phyloP scores from a whole-genome alignment of 2,888 invertebrate species.

The Theristus sp. region DNA sequence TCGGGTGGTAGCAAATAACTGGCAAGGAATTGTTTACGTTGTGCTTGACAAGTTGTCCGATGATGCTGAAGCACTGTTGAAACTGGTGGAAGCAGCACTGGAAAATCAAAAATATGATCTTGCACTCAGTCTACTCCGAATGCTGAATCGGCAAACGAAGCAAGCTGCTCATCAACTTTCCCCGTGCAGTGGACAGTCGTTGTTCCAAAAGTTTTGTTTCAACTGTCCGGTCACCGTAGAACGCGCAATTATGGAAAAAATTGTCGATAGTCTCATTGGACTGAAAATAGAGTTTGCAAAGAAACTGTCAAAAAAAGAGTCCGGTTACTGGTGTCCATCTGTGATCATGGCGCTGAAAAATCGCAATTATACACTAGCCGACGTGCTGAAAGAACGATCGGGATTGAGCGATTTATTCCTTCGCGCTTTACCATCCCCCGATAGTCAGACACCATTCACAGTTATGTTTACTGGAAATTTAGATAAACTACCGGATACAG shows the following conservation, averaged over 20 bases:
- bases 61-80: conserved; percentile 12
- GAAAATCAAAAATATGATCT: conserved; percentile 32
- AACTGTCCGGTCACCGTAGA: no score
- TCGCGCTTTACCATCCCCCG: background rate
- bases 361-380: background rate
- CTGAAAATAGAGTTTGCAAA: background rate
- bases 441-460: background rate
- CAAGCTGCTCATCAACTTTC: no score
- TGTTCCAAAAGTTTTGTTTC: background rate
- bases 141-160: background rate
- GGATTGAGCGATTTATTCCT: background rate
- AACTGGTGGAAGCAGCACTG: conserved; percentile 30
- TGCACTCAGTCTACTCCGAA: conserved; percentile 29
- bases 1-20: conserved; percentile 31
- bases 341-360: background rate
- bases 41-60: conserved; percentile 32
- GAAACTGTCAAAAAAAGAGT: background rate
- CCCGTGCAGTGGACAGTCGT: background rate
- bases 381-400: background rate
- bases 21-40: conserved; percentile 37
- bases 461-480: background rate
- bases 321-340: background rate
- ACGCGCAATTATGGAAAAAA: background rate
- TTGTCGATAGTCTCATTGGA: background rate
- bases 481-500: background rate